These are phyloP conservation scores for Bombus waltoni DNA, from an alignment of 1,140 invertebrate genomes.

Conservation along the genomic window DNA sequence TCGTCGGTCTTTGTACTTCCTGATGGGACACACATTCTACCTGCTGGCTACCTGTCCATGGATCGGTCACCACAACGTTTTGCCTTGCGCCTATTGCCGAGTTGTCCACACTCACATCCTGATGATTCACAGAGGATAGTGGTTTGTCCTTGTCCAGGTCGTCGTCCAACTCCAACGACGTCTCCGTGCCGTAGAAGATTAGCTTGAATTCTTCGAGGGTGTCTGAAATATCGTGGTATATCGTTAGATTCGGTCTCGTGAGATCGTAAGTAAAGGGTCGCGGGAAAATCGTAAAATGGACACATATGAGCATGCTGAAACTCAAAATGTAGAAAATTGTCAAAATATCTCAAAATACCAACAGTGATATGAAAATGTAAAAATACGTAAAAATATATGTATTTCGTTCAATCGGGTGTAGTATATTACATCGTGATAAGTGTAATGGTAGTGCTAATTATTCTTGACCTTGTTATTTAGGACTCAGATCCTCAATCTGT, in stretches of 20 bases:
- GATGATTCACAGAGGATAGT: constrained; percentile 47
- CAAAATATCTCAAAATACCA: background rate
- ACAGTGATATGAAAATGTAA: too few relatives aligned
- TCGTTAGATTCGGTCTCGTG: constrained; percentile 2
- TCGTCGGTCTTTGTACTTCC: constrained; percentile 76
- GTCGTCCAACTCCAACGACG: constrained; percentile 80
- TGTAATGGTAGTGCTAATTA: background rate
- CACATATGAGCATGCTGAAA: constrained; percentile 40
- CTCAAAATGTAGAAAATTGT: background rate
- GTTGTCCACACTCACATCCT: constrained; percentile 57
- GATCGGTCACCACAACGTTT: constrained; percentile 74
- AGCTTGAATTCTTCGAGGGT: constrained; percentile 83
- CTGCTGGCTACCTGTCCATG: constrained; percentile 77
- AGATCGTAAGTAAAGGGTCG: background rate
- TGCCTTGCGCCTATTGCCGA: constrained; percentile 56
- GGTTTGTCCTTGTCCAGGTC: constrained; percentile 75
- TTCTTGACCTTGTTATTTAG: too few relatives aligned
- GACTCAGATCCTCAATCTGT: too few relatives aligned
- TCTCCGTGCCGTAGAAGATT: constrained; percentile 85
- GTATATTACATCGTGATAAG: background rate
- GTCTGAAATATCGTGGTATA: constrained; percentile 74
- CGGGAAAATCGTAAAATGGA: background rate
- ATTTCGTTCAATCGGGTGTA: background rate
- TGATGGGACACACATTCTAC: constrained; percentile 77
- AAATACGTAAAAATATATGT: background rate